phyloP scores from a whole-genome alignment of 2,797 vertebrate genomes.

The Margarornis squamiger region DNA sequence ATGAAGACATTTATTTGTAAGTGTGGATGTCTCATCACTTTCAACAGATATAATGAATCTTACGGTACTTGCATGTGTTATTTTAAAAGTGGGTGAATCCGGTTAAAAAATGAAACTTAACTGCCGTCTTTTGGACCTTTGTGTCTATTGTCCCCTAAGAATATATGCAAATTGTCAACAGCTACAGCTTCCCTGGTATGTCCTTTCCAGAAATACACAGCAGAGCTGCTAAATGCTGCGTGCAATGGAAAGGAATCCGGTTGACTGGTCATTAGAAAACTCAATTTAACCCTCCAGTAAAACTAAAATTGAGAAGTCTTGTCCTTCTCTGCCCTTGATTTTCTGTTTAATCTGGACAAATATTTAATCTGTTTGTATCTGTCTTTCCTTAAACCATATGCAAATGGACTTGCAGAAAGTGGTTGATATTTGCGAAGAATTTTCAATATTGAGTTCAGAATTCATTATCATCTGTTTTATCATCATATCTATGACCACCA shows the following conservation, averaged over 20 bases:
- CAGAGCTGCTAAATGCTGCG: not conserved
- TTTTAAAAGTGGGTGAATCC: not conserved
- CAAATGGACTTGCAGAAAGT: not conserved
- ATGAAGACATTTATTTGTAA: not conserved
- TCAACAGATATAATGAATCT: not conserved
- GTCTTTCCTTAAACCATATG: not conserved
- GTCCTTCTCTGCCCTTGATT: not conserved
- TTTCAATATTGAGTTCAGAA: not conserved
- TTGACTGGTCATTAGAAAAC: not conserved
- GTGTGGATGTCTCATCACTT: not conserved
- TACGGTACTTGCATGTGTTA: accelerated
- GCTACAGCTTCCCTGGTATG: not conserved
- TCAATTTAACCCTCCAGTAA: not conserved
- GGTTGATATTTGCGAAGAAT: not conserved
- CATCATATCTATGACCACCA: not conserved
- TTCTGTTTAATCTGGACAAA: not conserved
- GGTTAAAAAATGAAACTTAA: not conserved
- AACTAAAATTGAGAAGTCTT: not conserved
- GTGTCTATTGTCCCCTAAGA: not conserved
- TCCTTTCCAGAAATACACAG: conserved; percentile 9
- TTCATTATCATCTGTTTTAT: not conserved
- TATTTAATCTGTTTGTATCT: not conserved
- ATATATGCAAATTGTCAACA: conserved; percentile 10
- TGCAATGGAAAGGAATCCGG: not conserved
- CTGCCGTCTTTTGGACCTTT: not conserved